Conservation (phyloP, 2,797 vertebrate genomes). For the Galago senegalensis region DNA sequence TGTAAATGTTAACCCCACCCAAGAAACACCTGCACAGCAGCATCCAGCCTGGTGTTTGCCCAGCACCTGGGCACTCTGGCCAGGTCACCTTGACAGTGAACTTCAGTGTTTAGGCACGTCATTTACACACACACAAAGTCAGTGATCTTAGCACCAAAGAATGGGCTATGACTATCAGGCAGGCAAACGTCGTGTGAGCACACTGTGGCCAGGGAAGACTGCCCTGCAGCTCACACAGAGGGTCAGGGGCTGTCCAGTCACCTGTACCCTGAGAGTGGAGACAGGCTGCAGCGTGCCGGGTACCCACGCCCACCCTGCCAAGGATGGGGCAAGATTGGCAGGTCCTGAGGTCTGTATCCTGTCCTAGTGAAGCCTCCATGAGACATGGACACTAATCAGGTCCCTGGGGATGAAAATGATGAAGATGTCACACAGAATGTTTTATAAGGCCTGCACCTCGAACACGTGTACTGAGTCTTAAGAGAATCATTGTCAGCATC, state of each 20-base stretch:
- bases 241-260: accelerated
- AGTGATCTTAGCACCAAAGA: not conserved
- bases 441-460: accelerated
- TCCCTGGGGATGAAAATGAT: accelerated
- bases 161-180: accelerated
- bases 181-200: too few species aligned
- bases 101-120: too few species aligned
- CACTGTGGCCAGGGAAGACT: accelerated
- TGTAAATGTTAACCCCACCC: not conserved
- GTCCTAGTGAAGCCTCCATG: accelerated
- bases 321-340: accelerated
- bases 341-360: accelerated
- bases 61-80: accelerated
- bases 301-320: too few species aligned
- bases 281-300: too few species aligned
- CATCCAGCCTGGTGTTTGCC: too few species aligned
- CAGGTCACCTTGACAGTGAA: too few species aligned
- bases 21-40: not conserved
- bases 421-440: accelerated
- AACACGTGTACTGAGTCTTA: accelerated
- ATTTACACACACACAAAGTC: too few species aligned
- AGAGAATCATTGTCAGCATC: too few species aligned
- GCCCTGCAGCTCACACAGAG: accelerated
- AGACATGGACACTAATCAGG: too few species aligned
- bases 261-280: not conserved